Evolutionary conservation across 2,113 vertebrate genomes (phyloP).

Genomic region (Silurus asotus): DNA sequence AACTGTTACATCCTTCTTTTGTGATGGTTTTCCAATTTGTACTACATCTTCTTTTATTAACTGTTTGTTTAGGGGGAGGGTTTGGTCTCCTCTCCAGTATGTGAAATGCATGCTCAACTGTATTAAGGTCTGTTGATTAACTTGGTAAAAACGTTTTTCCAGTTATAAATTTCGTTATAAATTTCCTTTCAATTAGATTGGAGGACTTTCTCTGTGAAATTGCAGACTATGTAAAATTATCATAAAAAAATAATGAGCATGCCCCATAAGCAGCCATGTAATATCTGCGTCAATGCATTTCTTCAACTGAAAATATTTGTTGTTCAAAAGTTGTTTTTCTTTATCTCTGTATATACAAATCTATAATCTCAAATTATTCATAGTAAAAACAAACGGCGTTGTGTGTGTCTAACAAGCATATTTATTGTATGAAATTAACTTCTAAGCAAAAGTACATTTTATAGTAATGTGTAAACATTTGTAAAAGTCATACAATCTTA

Average conservation of each 20-base stretch:
- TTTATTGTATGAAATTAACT: not conserved
- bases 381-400: too few relatives aligned
- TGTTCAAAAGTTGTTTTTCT: too few relatives aligned
- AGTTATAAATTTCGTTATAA: not conserved
- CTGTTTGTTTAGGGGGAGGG: not conserved
- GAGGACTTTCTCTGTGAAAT: too few relatives aligned
- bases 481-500: not conserved
- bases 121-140: not conserved
- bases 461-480: not conserved
- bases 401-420: not conserved
- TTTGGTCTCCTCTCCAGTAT: not conserved
- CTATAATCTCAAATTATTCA: too few relatives aligned
- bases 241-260: too few relatives aligned
- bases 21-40: not conserved
- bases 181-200: too few relatives aligned
- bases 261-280: too few relatives aligned
- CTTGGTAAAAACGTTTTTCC: not conserved
- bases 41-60: not conserved
- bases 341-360: too few relatives aligned
- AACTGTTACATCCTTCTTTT: not conserved
- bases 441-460: not conserved
- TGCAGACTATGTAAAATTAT: too few relatives aligned
- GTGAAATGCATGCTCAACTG: not conserved
- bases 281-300: too few relatives aligned
- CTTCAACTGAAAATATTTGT: too few relatives aligned